Evolutionary conservation across 2,797 vertebrate genomes (phyloP).

Genomic region (Uromys caudimaculatus): DNA sequence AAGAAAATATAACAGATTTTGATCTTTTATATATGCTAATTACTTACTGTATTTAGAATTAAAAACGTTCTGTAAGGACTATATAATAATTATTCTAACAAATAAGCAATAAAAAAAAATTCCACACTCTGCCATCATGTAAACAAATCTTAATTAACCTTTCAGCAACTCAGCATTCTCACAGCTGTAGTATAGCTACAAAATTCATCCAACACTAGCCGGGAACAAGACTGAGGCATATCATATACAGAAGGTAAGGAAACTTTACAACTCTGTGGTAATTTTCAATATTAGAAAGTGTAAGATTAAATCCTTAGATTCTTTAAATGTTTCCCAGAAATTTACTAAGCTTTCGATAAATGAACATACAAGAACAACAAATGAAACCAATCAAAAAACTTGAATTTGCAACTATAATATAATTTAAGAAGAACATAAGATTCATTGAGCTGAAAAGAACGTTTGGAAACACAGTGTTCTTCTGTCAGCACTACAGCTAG

Average conservation of each 20-base stretch:
- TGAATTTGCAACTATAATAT: neutral
- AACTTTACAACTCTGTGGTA: constrained; percentile 16
- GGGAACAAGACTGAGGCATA: neutral
- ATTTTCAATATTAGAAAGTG: neutral
- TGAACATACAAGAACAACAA: neutral
- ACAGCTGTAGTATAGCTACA: neutral
- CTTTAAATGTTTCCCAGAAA: neutral
- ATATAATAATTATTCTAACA: neutral
- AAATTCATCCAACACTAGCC: neutral
- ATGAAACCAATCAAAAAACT: neutral
- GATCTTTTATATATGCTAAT: neutral
- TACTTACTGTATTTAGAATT: constrained; percentile 61
- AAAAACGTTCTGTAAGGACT: constrained; percentile 54
- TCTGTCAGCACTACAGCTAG: neutral
- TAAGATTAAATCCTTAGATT: neutral
- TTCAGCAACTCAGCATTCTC: constrained; percentile 64
- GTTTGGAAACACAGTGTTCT: neutral
- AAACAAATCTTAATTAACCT: constrained; percentile 69
- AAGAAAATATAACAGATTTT: constrained; percentile 61
- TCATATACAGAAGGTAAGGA: neutral
- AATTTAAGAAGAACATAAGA: neutral
- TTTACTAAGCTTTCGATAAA: neutral
- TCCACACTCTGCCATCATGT: neutral
- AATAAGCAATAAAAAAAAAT: neutral
- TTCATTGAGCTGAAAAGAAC: neutral